These are phyloP conservation scores for Conus ventricosus DNA, from an alignment of 1,140 invertebrate species.

Conservation along the genomic window DNA sequence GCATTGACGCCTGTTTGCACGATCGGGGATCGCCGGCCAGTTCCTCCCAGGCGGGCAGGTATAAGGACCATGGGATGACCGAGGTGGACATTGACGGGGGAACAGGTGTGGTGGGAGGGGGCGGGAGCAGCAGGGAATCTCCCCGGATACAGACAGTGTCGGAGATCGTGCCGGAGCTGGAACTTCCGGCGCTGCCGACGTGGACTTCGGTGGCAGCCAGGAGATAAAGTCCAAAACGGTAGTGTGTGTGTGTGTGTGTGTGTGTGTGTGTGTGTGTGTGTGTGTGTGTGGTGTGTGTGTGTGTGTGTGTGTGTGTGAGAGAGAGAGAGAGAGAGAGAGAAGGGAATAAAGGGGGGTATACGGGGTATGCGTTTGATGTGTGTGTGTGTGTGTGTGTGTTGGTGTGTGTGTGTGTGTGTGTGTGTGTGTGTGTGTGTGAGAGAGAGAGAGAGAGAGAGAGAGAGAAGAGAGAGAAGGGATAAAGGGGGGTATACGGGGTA, in stretches of 20 bases:
- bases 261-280: too few species aligned
- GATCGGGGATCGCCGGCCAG: neutral
- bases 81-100: conserved; percentile 1
- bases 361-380: too few species aligned
- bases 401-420: too few species aligned
- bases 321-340: too few species aligned
- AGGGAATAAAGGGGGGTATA: too few species aligned
- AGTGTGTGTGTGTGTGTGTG: neutral
- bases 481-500: too few species aligned
- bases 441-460: too few species aligned
- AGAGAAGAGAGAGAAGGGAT: too few species aligned
- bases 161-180: conserved; percentile 47
- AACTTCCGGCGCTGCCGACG: conserved; percentile 46
- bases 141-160: conserved; percentile 48
- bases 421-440: too few species aligned
- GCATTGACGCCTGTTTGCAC: conserved; percentile 18
- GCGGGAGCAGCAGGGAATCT: neutral
- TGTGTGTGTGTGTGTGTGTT: too few species aligned
- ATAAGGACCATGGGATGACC: conserved; percentile 9
- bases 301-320: too few species aligned
- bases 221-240: conserved; percentile 31
- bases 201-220: conserved; percentile 19
- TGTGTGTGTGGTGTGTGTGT: too few species aligned
- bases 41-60: neutral
- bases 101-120: neutral